Base-by-base conservation (phyloP, 2,888 invertebrate genomes). In the Metalampra italica region DNA sequence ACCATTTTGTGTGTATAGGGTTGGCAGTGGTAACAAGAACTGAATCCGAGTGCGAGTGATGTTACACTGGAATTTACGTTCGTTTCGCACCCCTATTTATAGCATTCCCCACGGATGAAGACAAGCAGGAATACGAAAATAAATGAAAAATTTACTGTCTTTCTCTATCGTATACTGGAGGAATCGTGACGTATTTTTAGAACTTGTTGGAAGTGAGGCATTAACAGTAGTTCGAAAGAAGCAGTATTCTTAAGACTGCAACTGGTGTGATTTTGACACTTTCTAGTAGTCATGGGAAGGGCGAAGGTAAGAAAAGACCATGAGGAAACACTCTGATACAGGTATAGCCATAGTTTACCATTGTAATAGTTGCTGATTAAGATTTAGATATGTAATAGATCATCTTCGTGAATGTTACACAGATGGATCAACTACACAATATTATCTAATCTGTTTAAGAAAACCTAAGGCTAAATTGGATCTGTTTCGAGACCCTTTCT, bases 1-100 rank as follows among this genome's bases (percentile, higher is more conserved):
- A 89, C 88, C 88, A 89, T 87, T 69, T 61, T 81, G 74, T 61
- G 55, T 69, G 63, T 71, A 66, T 75, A 69, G 78, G 74, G 73
- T 77, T 76, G 76, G 67, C 72, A 75, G 82, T 73, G 65, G 84
- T 82, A 85, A 88, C 84, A 85, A 85, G 88, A 88, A 89, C 89
- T 75, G 85, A 85, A 84, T 78, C 78, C 75, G 87, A 83, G 85
- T 87, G 89, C 89, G 89, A 87, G 86, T 89, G 87, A 75, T 82
- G 82, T 86, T 86, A 88, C 89, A 89, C 89, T 89, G 82, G 75
- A 78, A 72, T 79, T 75, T 71, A 73, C 76, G 72, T 74, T 71
- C 71, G 71, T 63, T 60, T 72, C 67, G 71, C 76, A 85, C 87
- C 87, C 84, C 78, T 89, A 89, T 89, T 87, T 89, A 89, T 89